Percentiles rank a stretch among this genome's conserved stretches.
These are phyloP conservation scores for Marmota flaviventris DNA, from an alignment of 2,113 vertebrate genomes.

Conservation along the genomic window DNA sequence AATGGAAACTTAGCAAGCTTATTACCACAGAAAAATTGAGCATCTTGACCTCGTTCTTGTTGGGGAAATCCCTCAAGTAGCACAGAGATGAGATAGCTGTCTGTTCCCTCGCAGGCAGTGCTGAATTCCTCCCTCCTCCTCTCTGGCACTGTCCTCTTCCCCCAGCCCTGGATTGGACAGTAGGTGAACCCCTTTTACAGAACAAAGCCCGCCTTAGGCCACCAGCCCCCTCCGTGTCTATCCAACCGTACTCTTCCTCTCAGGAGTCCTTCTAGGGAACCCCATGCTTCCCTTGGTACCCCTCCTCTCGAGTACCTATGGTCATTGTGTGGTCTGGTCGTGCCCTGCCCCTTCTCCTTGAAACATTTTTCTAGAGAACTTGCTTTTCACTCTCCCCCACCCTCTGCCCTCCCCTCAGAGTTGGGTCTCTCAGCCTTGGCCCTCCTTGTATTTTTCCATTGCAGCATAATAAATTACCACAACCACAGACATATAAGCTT, in stretches of 20 bases:
- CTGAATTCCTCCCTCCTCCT: not conserved
- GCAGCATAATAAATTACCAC: not conserved
- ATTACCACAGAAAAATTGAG: slow-evolving; percentile 65
- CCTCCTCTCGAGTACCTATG: no score
- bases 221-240: not conserved
- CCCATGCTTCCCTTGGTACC: not conserved
- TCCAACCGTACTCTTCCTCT: not conserved
- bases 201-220: not conserved
- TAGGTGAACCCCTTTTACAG: not conserved
- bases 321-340: fast-evolving
- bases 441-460: fast-evolving
- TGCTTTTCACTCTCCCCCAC: no score
- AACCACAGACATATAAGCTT: not conserved
- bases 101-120: slow-evolving; percentile 61
- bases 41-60: slow-evolving; percentile 78
- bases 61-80: slow-evolving; percentile 78
- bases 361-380: not conserved
- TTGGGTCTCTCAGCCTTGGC: not conserved
- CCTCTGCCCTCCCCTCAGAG: not conserved
- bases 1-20: slow-evolving; percentile 62
- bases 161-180: not conserved
- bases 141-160: not conserved
- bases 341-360: not conserved
- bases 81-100: slow-evolving; percentile 79
- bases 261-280: not conserved